These are phyloP conservation scores for Drosophila rhopaloa DNA, from an alignment of 1,140 invertebrate species.

Conservation along the genomic window DNA sequence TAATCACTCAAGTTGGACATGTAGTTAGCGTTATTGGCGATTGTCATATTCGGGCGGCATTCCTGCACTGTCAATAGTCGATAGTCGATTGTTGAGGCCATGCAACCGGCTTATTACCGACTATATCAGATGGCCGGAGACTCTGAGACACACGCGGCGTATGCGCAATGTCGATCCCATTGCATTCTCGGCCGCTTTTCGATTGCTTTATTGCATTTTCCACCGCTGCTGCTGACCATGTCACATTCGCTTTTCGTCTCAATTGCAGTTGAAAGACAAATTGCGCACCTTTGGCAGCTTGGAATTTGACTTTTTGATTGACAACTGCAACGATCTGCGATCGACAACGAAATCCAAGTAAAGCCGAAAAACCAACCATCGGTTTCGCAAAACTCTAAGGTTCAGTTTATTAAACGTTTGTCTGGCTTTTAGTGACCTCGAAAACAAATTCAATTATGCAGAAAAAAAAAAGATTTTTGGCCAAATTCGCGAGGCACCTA, in stretches of 20 bases:
- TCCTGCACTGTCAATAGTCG: constrained; percentile 46
- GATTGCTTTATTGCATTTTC: constrained; percentile 51
- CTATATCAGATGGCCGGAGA: constrained; percentile 19
- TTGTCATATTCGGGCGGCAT: constrained; percentile 56
- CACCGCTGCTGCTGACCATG: constrained; percentile 44
- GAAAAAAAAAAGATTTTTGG: constrained; percentile 11
- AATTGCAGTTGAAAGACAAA: constrained; percentile 73
- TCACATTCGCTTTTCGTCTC: constrained; percentile 81
- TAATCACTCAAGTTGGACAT: constrained; percentile 19
- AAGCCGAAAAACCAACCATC: constrained; percentile 16
- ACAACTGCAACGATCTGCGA: constrained; percentile 64
- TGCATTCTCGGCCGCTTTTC: constrained; percentile 23
- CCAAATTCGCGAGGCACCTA: constrained; percentile 54
- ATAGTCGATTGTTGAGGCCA: constrained; percentile 36
- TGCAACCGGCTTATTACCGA: constrained; percentile 53
- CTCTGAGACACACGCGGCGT: constrained; percentile 56
- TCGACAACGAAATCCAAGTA: constrained; percentile 14
- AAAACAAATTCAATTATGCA: constrained; percentile 77
- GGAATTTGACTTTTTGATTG: constrained; percentile 83
- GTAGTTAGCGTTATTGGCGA: constrained; percentile 27
- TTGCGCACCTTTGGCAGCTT: constrained; percentile 72
- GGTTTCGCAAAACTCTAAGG: constrained; percentile 57
- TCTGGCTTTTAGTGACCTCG: constrained; percentile 56
- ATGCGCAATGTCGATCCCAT: constrained; percentile 63
- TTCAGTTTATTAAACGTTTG: constrained; percentile 57